These are phyloP conservation scores for Girardinus metallicus DNA, from an alignment of 2,797 vertebrate species.

Conservation along the genomic window DNA sequence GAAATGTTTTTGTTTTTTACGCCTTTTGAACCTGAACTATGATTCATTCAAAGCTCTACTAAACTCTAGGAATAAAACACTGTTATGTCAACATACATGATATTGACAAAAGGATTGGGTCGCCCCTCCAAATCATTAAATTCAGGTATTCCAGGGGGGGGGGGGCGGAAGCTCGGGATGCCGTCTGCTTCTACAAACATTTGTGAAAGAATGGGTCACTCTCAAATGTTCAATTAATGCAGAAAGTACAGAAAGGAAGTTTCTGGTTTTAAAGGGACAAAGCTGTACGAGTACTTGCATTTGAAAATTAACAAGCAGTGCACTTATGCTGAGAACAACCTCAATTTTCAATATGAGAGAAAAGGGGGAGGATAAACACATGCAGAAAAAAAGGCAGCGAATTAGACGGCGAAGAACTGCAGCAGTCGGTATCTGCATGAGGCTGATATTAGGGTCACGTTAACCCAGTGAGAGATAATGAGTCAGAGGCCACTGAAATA, in stretches of 20 bases:
- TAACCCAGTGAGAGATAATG: constrained; percentile 46
- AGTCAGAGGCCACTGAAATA: constrained; percentile 20
- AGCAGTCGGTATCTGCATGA: constrained; percentile 39
- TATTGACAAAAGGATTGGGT: not conserved
- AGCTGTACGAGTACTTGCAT: not conserved
- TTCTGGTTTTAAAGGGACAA: not conserved
- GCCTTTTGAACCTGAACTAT: not conserved
- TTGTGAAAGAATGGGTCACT: too few relatives aligned
- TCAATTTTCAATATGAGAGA: not conserved
- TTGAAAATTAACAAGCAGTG: not conserved
- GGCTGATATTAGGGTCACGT: constrained; percentile 49
- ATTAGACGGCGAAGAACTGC: not conserved
- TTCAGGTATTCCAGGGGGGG: not conserved
- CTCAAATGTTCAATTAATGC: too few relatives aligned
- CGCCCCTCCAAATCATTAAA: not conserved
- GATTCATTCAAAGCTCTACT: not conserved
- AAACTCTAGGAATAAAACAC: not conserved
- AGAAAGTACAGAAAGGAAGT: too few relatives aligned
- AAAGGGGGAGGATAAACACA: not conserved
- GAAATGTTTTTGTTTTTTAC: not conserved
- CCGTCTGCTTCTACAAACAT: too few relatives aligned
- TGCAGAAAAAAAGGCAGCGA: not conserved
- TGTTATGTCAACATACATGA: not conserved
- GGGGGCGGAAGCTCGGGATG: too few relatives aligned
- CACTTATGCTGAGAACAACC: not conserved